Conservation (phyloP, 2,888 invertebrate species). For the Deroplatys truncata region DNA sequence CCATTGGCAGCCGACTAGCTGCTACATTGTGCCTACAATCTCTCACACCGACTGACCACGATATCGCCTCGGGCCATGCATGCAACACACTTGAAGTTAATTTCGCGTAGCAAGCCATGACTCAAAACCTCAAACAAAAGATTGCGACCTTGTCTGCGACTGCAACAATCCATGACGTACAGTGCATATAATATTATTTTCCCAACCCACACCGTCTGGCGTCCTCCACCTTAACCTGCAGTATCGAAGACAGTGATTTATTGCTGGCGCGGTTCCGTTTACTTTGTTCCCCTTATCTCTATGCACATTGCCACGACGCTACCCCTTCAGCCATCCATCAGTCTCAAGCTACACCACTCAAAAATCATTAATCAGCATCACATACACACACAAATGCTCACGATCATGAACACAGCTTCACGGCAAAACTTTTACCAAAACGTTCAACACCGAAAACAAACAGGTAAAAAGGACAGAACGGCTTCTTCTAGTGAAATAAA, state of each 20-base stretch:
- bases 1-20: neutral
- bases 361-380: neutral
- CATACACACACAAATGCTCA: neutral
- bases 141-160: neutral
- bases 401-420: neutral
- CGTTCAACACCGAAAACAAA: neutral
- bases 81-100: neutral
- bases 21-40: neutral
- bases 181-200: neutral
- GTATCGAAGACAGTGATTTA: slow-evolving; percentile 6
- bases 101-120: neutral
- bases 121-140: neutral
- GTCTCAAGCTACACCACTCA: neutral
- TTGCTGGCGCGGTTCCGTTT: neutral
- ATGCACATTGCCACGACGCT: neutral
- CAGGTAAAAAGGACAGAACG: neutral
- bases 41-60: neutral
- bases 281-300: neutral
- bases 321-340: neutral
- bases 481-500: neutral
- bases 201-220: neutral
- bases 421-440: neutral
- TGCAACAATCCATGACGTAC: neutral
- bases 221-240: neutral
- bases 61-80: neutral